phyloP scores from a whole-genome alignment of 2,888 invertebrate species.

The Boloria euphrosyne region DNA sequence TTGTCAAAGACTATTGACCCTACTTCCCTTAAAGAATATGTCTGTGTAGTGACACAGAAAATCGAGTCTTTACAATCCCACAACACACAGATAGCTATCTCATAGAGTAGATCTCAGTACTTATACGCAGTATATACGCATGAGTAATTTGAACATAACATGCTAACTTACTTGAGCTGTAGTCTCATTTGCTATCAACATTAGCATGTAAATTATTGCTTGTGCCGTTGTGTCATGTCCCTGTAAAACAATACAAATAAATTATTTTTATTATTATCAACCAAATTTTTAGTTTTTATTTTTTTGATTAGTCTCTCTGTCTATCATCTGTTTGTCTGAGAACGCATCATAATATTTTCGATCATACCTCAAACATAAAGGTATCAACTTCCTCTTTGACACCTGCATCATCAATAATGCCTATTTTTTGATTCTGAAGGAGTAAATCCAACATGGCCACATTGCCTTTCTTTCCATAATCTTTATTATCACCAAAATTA shows the following conservation, averaged over 20 bases:
- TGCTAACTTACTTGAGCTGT: constrained; percentile 56
- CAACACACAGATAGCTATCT: not conserved
- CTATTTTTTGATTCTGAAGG: constrained; percentile 80
- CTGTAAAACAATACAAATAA: constrained; percentile 45
- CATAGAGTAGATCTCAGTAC: not conserved
- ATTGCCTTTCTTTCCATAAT: constrained; percentile 55
- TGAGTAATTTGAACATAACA: not conserved
- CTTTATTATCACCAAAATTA: constrained; percentile 44
- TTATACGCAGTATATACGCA: too few relatives aligned
- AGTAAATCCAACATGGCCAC: constrained; percentile 85
- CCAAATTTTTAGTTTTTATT: too few relatives aligned
- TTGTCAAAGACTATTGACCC: too few relatives aligned
- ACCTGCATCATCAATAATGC: constrained; percentile 80
- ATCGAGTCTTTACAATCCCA: not conserved
- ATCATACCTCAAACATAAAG: constrained; percentile 15
- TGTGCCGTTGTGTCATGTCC: constrained; percentile 75
- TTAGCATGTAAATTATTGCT: constrained; percentile 60
- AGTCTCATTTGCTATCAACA: constrained; percentile 68
- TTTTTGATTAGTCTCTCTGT: too few relatives aligned
- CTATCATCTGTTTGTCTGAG: too few relatives aligned
- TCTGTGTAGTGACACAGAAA: not conserved
- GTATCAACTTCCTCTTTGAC: constrained; percentile 82
- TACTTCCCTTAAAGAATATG: too few relatives aligned
- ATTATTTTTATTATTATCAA: too few relatives aligned
- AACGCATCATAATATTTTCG: too few relatives aligned